Base-by-base conservation (phyloP, 2,113 vertebrate genomes). In the Bos indicus region DNA sequence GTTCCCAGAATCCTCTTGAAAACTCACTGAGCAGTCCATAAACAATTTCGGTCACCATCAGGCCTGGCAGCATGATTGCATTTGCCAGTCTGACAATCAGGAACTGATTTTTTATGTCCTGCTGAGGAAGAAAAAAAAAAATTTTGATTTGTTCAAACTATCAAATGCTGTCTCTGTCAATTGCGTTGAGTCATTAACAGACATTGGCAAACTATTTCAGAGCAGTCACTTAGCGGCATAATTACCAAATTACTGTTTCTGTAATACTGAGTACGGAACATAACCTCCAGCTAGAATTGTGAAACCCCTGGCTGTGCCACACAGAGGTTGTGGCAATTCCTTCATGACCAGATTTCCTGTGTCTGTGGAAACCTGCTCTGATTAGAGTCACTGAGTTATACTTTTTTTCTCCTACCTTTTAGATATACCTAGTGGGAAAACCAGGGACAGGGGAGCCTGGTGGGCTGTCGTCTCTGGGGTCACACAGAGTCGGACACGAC, bases 131-230 rank as follows among this genome's bases (percentile, higher is more conserved):
- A 86, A 77, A 84, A 85, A 74, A 74, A 78, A 2, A 5, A 21
- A 95, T 23, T 71, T 95, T 90, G 23, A 89, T n/a, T 95, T 64
- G 57, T 77, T 86, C 81, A 57, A 87, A 52, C 57, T 52, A 84
- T 60, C 90, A 84, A 88, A 60, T 48, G 21, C 43, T 74, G 36
- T 77, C 87, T 48, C 40, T 81, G 57, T 67, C 59, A 60, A 77
- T 30, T 30, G 6, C 59, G 57, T 90, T 82, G 57, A 91, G 26
- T 57, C 77, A 80, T 84, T 94, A 97, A 36, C 6, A 82, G 71
- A 60, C 30, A 64, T 16, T 59, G 59, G 15, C n/a, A 67, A 71
- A 33, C 82, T 94, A 56, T 84, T 88, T 46, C 78, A 82, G n/a
- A 93, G 67, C 57, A 64, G 23, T 90, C 71, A 84, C 25, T 60